Evolutionary conservation across 53 echinoderm and acorn worm species (phyloP), one percentile per base, ranked within the genome.

Genomic region (Astropecten irregularis): DNA sequence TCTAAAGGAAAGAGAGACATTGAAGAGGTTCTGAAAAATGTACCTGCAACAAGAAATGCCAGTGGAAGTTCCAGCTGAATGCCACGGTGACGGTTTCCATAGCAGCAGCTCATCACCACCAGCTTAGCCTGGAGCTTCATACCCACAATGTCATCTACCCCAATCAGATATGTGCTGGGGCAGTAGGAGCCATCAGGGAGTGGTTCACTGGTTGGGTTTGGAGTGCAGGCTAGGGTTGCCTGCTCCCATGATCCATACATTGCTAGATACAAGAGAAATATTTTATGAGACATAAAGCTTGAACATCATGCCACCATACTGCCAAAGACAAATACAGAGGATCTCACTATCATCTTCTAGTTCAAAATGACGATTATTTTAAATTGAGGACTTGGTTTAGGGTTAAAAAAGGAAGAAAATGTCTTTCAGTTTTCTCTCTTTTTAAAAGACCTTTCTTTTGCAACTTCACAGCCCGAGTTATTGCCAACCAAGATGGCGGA

Each of bases 11-110:
- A 53, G 53, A 53, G 21, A 53, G 16, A 53, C 10, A 15, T 18
- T 14, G 6, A 18, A 16, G 29, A 10, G 16, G 3, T 10, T 18
- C 19, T 0, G 2, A 35, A 20, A 33, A 31, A 69, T 83, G 40
- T 54, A 95, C 95, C 95, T 84, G 95, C 93, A 28, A 88, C 93
- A 40, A 96, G 70, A 38, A 96, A 93, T 14, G 97, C 92, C 46
- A 88, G 68, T 21, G 93, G 93, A 23, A 94, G 77, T 29, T 60
- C 69, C 14, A 91, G 53, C 5, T 76, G 36, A 35, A 96, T 28
- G 1, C 84, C 71, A 29, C 97, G 81, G 65, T 94, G 93, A 49
- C 89, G 81, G 70, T 88, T 87, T 21, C 97, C 97, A 86, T 94
- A 96, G 85, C 97, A 91, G 68, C 91, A 82, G 66, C 93, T 96